These are phyloP conservation scores for Chymomyza caudatula DNA, from an alignment of 2,888 invertebrate genomes.

Conservation along the genomic window DNA sequence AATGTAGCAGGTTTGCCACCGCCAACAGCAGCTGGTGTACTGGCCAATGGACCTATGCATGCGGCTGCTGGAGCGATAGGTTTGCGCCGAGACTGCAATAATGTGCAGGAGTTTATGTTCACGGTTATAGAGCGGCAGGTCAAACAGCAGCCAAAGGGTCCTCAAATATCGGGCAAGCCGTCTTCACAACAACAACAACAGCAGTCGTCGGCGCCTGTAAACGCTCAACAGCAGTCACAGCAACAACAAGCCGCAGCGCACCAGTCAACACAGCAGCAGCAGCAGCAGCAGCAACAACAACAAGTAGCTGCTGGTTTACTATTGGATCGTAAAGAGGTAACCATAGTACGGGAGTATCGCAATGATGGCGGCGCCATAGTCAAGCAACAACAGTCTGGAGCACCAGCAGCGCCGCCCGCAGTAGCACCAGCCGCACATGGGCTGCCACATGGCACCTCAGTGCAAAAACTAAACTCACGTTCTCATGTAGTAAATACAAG, in stretches of 20 bases:
- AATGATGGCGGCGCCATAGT: conserved; percentile 73
- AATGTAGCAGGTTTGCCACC: conserved; percentile 55
- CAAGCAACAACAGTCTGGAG: conserved; percentile 46
- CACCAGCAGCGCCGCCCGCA: conserved; percentile 16
- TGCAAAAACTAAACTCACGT: conserved; percentile 21
- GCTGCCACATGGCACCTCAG: conserved; percentile 58
- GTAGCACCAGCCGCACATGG: conserved; percentile 41
- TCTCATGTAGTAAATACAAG: conserved; percentile 5
- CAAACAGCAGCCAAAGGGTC: conserved; percentile 82
- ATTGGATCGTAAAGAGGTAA: conserved; percentile 70
- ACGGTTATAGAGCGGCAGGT: conserved; percentile 90
- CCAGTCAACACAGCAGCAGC: conserved; percentile 34
- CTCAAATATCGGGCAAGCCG: conserved; percentile 45
- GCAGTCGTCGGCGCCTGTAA: conserved; percentile 13
- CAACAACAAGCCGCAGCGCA: conserved; percentile 19
- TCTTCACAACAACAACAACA: conserved; percentile 22
- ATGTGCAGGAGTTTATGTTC: conserved; percentile 89
- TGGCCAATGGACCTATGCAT: conserved; percentile 60
- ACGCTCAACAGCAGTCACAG: conserved; percentile 11
- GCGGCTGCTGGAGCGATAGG: conserved; percentile 15
- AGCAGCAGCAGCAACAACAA: conserved; percentile 40
- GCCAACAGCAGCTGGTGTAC: conserved; percentile 28
- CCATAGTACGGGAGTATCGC: conserved; percentile 78
- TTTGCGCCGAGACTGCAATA: conserved; percentile 78
- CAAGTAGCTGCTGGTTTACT: background rate